A percentile compares a stretch with the other conserved stretches of the same genome.
Conservation (phyloP, 37 sponge, comb jelly and placozoan genomes). For the Spongilla lacustris region DNA sequence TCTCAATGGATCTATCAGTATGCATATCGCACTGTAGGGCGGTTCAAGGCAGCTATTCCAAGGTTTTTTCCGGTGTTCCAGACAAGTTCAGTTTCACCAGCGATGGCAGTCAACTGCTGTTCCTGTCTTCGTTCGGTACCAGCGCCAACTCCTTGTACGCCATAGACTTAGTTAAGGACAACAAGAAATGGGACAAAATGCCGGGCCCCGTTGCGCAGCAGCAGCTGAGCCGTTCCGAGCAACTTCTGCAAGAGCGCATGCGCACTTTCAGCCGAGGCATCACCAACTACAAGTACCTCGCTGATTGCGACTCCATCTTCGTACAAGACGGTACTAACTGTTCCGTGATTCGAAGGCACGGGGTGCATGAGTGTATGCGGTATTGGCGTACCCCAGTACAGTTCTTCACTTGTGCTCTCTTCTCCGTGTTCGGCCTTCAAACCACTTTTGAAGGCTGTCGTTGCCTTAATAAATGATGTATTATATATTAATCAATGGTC, state of each 20-base stretch:
- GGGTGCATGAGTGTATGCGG: not conserved
- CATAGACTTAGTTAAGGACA: not conserved
- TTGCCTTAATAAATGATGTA: too few species aligned
- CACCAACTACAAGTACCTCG: slow-evolving; percentile 50
- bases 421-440: not conserved
- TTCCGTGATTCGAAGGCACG: not conserved
- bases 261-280: slow-evolving; percentile 46
- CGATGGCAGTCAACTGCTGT: slow-evolving; percentile 36
- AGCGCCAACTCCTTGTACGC: not conserved
- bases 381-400: too few species aligned
- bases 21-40: not conserved
- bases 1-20: not conserved
- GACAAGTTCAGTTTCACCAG: slow-evolving; percentile 28
- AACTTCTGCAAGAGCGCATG: slow-evolving; percentile 69
- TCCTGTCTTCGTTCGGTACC: slow-evolving; percentile 28
- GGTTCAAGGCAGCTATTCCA: not conserved
- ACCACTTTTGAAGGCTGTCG: not conserved
- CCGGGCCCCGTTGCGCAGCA: not conserved
- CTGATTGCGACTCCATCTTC: not conserved
- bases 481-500: too few species aligned
- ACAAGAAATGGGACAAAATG: not conserved
- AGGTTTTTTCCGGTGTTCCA: slow-evolving; percentile 13
- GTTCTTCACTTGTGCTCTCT: too few species aligned
- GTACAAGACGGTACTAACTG: slow-evolving; percentile 15
- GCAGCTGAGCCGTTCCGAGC: slow-evolving; percentile 17